These are phyloP conservation scores for Quadroppia sp. DNA, from an alignment of 2,888 invertebrate genomes.

Conservation along the genomic window DNA sequence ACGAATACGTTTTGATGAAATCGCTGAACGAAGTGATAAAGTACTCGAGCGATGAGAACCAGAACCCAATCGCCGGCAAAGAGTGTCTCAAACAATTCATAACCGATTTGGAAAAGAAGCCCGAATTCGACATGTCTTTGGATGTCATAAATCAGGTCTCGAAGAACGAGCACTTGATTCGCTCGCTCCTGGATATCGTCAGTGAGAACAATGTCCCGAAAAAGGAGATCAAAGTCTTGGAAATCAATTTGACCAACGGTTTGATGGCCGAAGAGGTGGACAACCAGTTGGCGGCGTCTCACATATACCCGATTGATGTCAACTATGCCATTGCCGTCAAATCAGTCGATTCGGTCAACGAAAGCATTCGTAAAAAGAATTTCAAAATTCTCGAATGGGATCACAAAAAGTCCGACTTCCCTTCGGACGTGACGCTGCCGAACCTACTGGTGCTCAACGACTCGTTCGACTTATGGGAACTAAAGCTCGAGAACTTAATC, in stretches of 20 bases:
- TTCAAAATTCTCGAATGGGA: constrained; percentile 36
- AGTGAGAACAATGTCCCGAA: constrained; percentile 71
- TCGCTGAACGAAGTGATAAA: constrained; percentile 26
- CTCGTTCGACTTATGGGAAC: constrained; percentile 15
- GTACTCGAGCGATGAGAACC: constrained; percentile 47
- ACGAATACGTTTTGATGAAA: background rate
- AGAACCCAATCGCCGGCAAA: constrained; percentile 41
- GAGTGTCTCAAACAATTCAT: background rate
- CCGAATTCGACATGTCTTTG: constrained; percentile 20
- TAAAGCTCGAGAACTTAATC: constrained; percentile 43
- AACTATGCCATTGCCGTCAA: constrained; percentile 59
- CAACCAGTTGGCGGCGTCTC: constrained; percentile 38
- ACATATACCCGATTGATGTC: constrained; percentile 51
- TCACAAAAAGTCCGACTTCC: background rate
- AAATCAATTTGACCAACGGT: constrained; percentile 57
- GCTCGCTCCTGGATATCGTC: constrained; percentile 62
- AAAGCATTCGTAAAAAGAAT: background rate
- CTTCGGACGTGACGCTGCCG: background rate
- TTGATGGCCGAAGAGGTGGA: constrained; percentile 16
- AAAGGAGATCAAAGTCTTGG: constrained; percentile 63
- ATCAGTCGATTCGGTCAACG: background rate
- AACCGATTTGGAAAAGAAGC: background rate
- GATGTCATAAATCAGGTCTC: constrained; percentile 43
- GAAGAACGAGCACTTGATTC: constrained; percentile 49
- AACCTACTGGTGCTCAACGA: constrained; percentile 29